Base-by-base conservation (phyloP, 2,888 invertebrate species). In the Athalia circularis region DNA sequence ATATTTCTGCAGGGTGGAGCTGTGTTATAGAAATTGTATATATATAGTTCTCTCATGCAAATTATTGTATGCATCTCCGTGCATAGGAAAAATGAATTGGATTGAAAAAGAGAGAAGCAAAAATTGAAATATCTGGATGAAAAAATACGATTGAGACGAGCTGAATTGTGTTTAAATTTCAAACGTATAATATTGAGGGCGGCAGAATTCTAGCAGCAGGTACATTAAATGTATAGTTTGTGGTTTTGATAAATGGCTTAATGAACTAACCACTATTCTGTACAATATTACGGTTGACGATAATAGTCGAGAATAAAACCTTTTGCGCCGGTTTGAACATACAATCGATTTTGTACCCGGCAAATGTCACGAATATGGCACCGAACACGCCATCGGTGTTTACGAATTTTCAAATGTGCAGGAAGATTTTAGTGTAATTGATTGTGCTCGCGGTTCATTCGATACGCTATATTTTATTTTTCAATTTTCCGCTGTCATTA, bases 291-390 rank as follows among this genome's bases (percentile, higher is more conserved):
- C 64, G 64, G 64, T 45, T 64, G 64, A 45, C 64, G 43, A 45
- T 64, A 64, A 64, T 64, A 11, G 64, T 64, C 64, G 64, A 64
- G 45, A 43, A 64, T n/a, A 64, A 47, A 64, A 64, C 47, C 45
- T 45, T 2, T 29, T 29, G 29, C 29, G 29, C 29, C 29, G 29
- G 0, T 45, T n/a, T 45, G 64, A 64, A 45, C 64, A 47, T 45
- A 45, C 47, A 64, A 47, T 64, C 64, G 64, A 64, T 64, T 64
- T 47, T 45, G 1, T 45, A 45, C 45, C 47, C n/a, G 11, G 47
- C 43, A 45, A 45, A 64, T 64, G 64, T 64, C n/a, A n/a, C n/a
- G 47, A 45, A 43, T 45, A n/a, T 64, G n/a, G n/a, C n/a, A n/a
- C n/a, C n/a, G n/a, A 64, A 64, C 45, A n/a, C 5, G 11, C 43